Evolutionary conservation across 2,888 invertebrate genomes (phyloP).

Genomic region (Lasioglossum marginatum): DNA sequence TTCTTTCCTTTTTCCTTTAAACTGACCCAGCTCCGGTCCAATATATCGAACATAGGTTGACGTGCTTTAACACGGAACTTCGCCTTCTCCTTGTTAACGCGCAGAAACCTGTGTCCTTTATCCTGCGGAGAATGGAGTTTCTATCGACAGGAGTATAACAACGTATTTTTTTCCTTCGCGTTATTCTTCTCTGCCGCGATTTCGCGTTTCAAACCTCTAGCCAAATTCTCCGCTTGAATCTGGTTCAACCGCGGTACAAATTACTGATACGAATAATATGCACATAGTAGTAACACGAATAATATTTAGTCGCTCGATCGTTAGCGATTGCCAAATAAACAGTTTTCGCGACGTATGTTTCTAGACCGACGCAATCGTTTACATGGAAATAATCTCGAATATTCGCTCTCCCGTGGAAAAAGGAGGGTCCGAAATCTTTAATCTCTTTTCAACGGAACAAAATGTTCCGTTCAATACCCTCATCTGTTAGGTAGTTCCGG

Average conservation of each 20-base stretch:
- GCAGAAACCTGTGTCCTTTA: slow-evolving; percentile 52
- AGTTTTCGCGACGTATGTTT: background rate
- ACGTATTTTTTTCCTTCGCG: slow-evolving; percentile 1
- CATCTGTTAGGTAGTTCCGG: slow-evolving; percentile 71
- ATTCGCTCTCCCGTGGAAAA: background rate
- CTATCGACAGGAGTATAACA: background rate
- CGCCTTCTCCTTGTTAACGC: slow-evolving; percentile 66
- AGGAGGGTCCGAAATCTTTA: slow-evolving; percentile 33
- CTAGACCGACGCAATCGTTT: background rate
- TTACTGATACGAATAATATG: background rate
- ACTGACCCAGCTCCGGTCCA: slow-evolving; percentile 76
- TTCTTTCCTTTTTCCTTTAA: slow-evolving; percentile 70
- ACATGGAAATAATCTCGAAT: background rate
- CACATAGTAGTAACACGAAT: too few species aligned
- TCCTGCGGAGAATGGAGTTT: slow-evolving; percentile 33
- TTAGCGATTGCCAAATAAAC: background rate
- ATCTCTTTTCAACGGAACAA: slow-evolving; percentile 54
- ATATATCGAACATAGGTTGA: slow-evolving; percentile 63
- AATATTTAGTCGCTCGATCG: background rate
- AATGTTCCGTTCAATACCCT: slow-evolving; percentile 61
- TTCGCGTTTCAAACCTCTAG: background rate
- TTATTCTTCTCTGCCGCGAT: background rate
- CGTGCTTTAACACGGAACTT: slow-evolving; percentile 66
- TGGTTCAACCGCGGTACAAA: background rate
- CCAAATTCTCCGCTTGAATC: background rate